A percentile compares a stretch with the other conserved stretches of the same genome.
Conservation (phyloP, 2,888 invertebrate genomes). For the Emmelina monodactyla region DNA sequence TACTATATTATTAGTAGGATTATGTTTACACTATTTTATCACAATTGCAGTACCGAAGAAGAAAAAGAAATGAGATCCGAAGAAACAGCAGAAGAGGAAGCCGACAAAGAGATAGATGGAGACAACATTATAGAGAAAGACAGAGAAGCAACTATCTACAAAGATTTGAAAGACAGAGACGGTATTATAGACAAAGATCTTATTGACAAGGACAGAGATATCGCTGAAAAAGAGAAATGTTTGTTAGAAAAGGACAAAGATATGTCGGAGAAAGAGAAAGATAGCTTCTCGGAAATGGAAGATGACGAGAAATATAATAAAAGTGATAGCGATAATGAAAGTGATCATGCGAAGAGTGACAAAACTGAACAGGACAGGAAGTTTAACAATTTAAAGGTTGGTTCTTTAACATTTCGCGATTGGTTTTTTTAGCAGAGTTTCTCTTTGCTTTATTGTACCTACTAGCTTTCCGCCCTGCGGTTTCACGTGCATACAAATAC, state of each 20-base stretch:
- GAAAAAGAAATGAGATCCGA: constrained; percentile 43
- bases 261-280: constrained; percentile 46
- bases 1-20: too few species aligned
- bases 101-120: constrained; percentile 22
- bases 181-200: too few species aligned
- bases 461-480: too few species aligned
- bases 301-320: constrained; percentile 58
- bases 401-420: not conserved
- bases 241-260: constrained; percentile 25
- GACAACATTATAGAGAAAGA: constrained; percentile 18
- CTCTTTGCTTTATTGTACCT: too few species aligned
- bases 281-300: constrained; percentile 58
- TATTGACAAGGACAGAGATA: constrained; percentile 25
- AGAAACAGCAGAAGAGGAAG: constrained; percentile 40
- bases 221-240: constrained; percentile 39
- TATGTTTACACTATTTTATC: not conserved
- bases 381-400: constrained; percentile 52
- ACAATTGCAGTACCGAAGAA: constrained; percentile 35
- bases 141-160: too few species aligned
- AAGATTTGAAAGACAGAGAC: too few species aligned
- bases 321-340: constrained; percentile 56
- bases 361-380: constrained; percentile 32
- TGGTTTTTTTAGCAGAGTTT: too few species aligned
- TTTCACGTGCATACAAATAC: too few species aligned
- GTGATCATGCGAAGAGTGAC: constrained; percentile 39